phyloP scores from a whole-genome alignment of 2,113 vertebrate species.

The Trematocara zebra region DNA sequence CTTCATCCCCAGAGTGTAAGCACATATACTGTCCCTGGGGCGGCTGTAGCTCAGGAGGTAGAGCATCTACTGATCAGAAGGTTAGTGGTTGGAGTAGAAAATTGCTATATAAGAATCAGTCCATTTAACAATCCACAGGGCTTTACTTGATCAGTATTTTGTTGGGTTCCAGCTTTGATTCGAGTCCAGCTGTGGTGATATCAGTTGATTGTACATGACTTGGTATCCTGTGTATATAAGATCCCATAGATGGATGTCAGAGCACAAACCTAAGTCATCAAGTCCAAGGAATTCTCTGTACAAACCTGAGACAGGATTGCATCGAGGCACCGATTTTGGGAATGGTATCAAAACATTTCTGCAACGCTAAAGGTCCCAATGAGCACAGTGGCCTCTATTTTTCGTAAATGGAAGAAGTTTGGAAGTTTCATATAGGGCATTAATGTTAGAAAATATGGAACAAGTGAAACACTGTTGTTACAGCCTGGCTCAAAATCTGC shows the following conservation, averaged over 20 bases:
- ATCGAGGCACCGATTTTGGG: neutral
- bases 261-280: neutral
- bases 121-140: neutral
- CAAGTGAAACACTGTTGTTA: neutral
- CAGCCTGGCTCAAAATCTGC: neutral
- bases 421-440: fast-evolving
- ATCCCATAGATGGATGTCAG: neutral
- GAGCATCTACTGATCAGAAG: neutral
- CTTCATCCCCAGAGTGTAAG: neutral
- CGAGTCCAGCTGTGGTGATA: neutral
- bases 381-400: neutral
- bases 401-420: fast-evolving
- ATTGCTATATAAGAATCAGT: neutral
- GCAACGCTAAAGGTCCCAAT: neutral
- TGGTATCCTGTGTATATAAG: neutral
- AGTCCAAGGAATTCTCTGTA: neutral
- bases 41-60: neutral
- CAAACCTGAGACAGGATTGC: neutral
- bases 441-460: neutral
- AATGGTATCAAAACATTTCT: neutral
- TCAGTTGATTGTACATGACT: neutral
- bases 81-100: neutral
- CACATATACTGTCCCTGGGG: neutral
- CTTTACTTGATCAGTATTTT: neutral
- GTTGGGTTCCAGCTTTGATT: neutral